Evolutionary conservation across 2,888 invertebrate genomes (phyloP), one percentile per base, ranked within the genome.

Genomic region (Pogonocherus hispidulus): DNA sequence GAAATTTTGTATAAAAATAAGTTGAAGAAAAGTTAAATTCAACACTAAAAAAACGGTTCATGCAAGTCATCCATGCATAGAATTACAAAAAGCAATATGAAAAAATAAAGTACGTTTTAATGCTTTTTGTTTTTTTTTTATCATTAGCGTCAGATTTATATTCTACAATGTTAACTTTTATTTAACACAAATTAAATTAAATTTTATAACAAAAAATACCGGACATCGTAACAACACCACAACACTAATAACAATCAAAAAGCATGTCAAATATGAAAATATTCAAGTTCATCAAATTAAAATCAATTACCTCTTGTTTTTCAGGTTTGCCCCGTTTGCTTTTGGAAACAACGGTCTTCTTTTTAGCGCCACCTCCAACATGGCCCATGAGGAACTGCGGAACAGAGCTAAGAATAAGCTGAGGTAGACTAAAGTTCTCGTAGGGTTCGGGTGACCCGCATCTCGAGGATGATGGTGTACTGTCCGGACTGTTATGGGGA

Each of bases 401-500:
- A 14, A 92, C 91, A 9, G 89, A 90, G 52, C 89, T 89, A 37
- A 92, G 84, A 11, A 92, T 81, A 9, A 90, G 87, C 66, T 89
- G 87, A 67, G 88, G 87, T 64, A 88, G 80, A 73, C 85, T 83
- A 60, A 84, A 81, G 18, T 76, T 76, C 67, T 73, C 86, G 80
- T 79, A 67, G 11, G 69, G 88, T 14, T 89, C 88, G 6, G 92
- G 92, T 0, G 92, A 91, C 11, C 86, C 86, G 52, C 88, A 85
- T 46, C 71, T 63, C 14, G 88, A 87, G 0, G 86, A 84, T 0
- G 89, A 88, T 0, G 92, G 91, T 27, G 91, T 85, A 44, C 90
- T 90, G 77, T 92, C 91, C 1, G 95, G 95, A 81, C 94, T 94
- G 84, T 96, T 96, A 81, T 94, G 93, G 1, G 96, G 96, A 4